These are phyloP conservation scores for Myathropa florea DNA, from an alignment of 2,888 invertebrate species.

Conservation along the genomic window DNA sequence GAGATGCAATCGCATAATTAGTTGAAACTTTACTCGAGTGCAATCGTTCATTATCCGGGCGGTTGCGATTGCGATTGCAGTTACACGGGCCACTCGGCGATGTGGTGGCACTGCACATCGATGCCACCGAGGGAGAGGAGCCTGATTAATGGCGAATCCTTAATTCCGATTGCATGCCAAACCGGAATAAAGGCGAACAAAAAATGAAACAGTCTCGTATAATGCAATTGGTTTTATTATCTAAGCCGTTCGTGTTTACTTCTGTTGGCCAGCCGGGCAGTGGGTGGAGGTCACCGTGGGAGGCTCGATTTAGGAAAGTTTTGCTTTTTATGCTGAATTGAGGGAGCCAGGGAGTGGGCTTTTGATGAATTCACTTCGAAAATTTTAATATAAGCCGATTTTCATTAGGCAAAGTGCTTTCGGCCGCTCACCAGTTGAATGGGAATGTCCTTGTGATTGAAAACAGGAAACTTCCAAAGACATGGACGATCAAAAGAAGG, in stretches of 20 bases:
- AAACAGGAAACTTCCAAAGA: neutral
- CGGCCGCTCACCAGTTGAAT: constrained; percentile 20
- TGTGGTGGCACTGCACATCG: neutral
- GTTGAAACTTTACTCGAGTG: constrained; percentile 27
- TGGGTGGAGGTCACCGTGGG: neutral
- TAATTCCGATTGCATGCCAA: constrained; percentile 60
- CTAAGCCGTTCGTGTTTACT: constrained; percentile 35
- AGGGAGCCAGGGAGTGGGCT: neutral
- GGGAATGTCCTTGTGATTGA: constrained; percentile 7
- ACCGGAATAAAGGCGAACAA: constrained; percentile 3
- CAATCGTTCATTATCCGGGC: constrained; percentile 31
- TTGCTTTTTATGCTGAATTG: neutral
- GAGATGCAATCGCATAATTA: constrained; percentile 37
- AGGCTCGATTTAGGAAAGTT: neutral
- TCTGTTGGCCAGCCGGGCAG: neutral
- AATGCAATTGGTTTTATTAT: constrained; percentile 46
- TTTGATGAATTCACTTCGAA: constrained; percentile 8
- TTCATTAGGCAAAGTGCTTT: constrained; percentile 48
- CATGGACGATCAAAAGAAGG: neutral
- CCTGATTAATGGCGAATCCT: constrained; percentile 47
- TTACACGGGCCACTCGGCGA: neutral
- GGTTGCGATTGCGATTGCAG: constrained; percentile 21
- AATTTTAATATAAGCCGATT: constrained; percentile 36
- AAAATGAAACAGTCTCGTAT: neutral
- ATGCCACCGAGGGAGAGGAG: neutral